phyloP scores from a whole-genome alignment of 1,140 invertebrate genomes.

The Cydia strobilella region DNA sequence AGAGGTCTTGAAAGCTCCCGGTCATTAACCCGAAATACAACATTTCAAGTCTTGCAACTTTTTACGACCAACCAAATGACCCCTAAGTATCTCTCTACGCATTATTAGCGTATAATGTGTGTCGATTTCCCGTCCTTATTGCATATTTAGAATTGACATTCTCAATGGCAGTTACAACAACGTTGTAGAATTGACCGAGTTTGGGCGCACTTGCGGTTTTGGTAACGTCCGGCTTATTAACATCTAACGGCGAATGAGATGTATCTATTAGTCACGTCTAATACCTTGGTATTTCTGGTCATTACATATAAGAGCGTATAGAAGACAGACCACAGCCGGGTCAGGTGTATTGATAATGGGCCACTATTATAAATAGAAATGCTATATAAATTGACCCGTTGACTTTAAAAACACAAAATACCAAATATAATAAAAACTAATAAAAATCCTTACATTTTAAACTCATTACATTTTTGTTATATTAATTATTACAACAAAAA shows the following conservation, averaged over 20 bases:
- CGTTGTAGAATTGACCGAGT: neutral
- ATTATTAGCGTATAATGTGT: conserved; percentile 27
- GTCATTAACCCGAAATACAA: conserved; percentile 18
- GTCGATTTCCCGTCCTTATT: conserved; percentile 27
- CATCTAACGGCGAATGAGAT: neutral
- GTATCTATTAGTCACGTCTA: neutral
- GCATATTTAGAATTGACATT: neutral
- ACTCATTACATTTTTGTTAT: no score
- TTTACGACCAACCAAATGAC: conserved; percentile 24
- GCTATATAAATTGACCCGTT: no score
- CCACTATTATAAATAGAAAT: no score
- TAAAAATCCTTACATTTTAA: no score
- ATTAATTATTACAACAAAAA: no score
- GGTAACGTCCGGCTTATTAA: neutral
- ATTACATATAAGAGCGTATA: no score
- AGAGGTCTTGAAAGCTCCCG: conserved; percentile 9
- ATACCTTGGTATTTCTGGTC: neutral
- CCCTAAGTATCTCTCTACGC: conserved; percentile 21
- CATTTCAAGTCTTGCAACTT: conserved; percentile 20
- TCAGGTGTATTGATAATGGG: no score
- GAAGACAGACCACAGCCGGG: no score
- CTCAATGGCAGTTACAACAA: neutral
- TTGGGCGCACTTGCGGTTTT: neutral
- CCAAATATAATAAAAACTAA: no score
- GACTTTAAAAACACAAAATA: no score